Base-by-base conservation (phyloP, 2,888 invertebrate genomes). In the Acrocera orbiculus region DNA sequence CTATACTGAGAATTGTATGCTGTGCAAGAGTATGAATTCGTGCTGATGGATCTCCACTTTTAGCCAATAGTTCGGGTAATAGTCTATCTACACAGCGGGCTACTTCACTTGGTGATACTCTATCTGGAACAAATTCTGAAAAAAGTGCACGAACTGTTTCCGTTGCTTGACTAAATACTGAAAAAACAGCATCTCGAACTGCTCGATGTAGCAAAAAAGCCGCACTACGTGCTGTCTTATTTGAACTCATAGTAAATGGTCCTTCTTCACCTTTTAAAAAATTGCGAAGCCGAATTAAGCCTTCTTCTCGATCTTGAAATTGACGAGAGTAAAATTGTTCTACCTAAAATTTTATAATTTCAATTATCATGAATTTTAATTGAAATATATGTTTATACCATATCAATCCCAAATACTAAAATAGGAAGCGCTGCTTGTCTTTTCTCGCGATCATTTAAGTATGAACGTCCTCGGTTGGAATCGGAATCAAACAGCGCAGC, bases 291-390 rank as follows among this genome's bases (percentile, higher is more conserved):
- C 73, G 67, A 40, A 74, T 68, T n/a, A 89, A 56, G 0, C 86
- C 86, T 49, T 86, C 85, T 52, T 87, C 87, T 50, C 87, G 83
- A 54, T 87, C 86, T 28, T 83, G 70, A 58, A 80, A 89, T 55
- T 82, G 85, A 48, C 87, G 85, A 5, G 86, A 85, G 58, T 82
- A 87, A 56, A 86, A 83, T 51, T 82, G 81, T 56, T 89, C 87
- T 3, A 89, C 80, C 81, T 81, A 48, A 42, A 33, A 9, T 19
- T 6, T 16, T 9, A n/a, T 3, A 29, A 19, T 14, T 19, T 15
- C 9, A 23, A 13, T 22, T 9, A 9, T 8, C 4, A 36, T 19
- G 7, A 11, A 9, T 26, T 9, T 16, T 8, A 16, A 16, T 25
- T 25, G 16, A 16, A 26, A 15, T 14, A 7, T n/a, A 10, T 17